Evolutionary conservation across 2,797 vertebrate genomes (phyloP).

Genomic region (Choloepus didactylus): DNA sequence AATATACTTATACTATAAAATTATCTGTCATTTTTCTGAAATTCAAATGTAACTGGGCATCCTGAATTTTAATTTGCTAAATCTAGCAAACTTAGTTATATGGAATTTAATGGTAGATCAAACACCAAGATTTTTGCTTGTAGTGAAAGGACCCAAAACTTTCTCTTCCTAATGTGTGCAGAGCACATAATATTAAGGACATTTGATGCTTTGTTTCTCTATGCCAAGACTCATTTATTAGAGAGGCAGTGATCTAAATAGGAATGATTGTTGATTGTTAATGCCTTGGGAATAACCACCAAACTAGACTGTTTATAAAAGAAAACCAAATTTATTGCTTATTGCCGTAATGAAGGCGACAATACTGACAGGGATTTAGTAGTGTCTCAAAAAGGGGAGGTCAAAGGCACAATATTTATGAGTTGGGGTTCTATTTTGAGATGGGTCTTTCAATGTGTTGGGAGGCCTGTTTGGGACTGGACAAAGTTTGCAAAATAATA

Average conservation of each 20-base stretch:
- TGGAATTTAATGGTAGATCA: slow-evolving; percentile 4
- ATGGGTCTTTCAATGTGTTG: neutral
- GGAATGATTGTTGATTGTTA: neutral
- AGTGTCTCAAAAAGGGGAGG: neutral
- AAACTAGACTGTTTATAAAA: neutral
- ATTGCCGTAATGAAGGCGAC: neutral
- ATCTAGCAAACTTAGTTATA: slow-evolving; percentile 1
- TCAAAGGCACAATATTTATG: neutral
- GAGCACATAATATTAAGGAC: neutral
- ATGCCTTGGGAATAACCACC: neutral
- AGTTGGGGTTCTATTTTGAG: neutral
- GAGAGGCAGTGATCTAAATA: neutral
- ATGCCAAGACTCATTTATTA: neutral
- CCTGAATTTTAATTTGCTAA: slow-evolving; percentile 31
- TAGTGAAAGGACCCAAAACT: neutral
- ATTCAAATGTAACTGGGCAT: neutral
- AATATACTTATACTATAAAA: neutral
- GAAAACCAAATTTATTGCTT: neutral
- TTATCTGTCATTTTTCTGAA: slow-evolving; percentile 10
- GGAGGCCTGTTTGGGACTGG: neutral
- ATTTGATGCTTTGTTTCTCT: neutral
- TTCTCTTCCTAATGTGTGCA: neutral
- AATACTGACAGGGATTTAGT: neutral
- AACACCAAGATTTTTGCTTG: neutral
- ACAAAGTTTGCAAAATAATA: slow-evolving; percentile 19